Percentiles rank a stretch among this genome's conserved stretches.
These are phyloP conservation scores for Chalcosyrphus nemorum DNA, from an alignment of 2,888 invertebrate genomes.

Conservation along the genomic window DNA sequence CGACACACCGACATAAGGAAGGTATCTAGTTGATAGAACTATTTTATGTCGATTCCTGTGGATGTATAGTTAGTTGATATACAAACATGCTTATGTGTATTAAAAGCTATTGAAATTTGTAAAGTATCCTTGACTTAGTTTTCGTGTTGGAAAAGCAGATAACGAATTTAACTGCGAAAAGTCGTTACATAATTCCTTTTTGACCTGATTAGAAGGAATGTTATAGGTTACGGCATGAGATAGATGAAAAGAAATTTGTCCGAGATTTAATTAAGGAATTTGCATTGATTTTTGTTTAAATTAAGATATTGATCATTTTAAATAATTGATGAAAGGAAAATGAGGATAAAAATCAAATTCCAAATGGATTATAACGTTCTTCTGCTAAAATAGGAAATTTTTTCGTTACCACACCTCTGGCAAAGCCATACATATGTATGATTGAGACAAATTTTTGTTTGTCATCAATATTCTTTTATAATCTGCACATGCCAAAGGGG, in stretches of 20 bases:
- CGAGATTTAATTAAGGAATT: too few species aligned
- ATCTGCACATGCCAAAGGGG: too few species aligned
- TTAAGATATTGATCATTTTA: too few species aligned
- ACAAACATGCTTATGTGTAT: not conserved
- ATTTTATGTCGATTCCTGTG: not conserved
- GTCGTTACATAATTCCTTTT: not conserved
- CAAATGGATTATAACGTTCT: too few species aligned
- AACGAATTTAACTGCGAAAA: not conserved
- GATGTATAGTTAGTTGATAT: not conserved
- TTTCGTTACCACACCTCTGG: too few species aligned
- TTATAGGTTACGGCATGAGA: not conserved
- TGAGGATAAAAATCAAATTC: too few species aligned
- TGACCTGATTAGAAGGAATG: not conserved
- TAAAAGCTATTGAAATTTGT: not conserved
- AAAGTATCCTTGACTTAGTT: constrained; percentile 30
- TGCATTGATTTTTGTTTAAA: too few species aligned
- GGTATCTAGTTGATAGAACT: not conserved
- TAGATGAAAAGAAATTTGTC: not conserved
- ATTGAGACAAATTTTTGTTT: too few species aligned
- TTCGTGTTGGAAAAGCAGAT: constrained; percentile 1
- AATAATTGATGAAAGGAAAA: too few species aligned
- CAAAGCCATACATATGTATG: too few species aligned
- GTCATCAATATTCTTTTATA: too few species aligned
- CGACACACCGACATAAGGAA: not conserved
- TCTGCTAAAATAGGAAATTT: too few species aligned